Percentiles rank a stretch among this genome's conserved stretches.
phyloP scores from a whole-genome alignment of 1,140 invertebrate species.

The Drosophila littoralis region DNA sequence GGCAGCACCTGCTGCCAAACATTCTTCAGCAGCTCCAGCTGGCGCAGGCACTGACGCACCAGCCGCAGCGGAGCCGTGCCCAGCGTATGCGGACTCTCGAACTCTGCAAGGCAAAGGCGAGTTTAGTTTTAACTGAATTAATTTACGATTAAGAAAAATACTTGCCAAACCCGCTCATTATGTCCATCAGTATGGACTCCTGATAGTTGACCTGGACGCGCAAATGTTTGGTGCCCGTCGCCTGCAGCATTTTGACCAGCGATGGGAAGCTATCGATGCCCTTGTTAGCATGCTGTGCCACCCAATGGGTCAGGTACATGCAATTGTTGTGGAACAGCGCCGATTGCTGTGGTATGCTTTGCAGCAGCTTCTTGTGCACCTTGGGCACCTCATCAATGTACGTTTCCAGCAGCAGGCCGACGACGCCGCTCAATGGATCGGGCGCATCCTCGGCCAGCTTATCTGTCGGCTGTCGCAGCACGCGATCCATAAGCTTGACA shows the following conservation, averaged over 20 bases:
- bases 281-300: conserved; percentile 72
- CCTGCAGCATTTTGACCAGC: conserved; percentile 86
- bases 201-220: conserved; percentile 90
- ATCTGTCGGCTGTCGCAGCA: conserved; percentile 89
- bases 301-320: conserved; percentile 92
- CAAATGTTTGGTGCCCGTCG: conserved; percentile 89
- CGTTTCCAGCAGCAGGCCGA: conserved; percentile 90
- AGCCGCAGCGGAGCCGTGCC: conserved; percentile 89
- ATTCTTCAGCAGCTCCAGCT: conserved; percentile 92
- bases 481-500: conserved; percentile 88
- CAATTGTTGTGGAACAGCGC: conserved; percentile 97
- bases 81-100: conserved; percentile 86
- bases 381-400: conserved; percentile 91
- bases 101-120: conserved; percentile 84
- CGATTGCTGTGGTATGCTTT: conserved; percentile 93
- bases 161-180: conserved; percentile 89
- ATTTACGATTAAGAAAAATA: background rate
- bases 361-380: conserved; percentile 91
- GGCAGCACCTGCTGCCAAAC: conserved; percentile 90
- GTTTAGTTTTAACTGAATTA: background rate
- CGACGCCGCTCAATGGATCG: conserved; percentile 86
- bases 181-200: conserved; percentile 89
- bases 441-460: conserved; percentile 87
- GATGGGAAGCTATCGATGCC: conserved; percentile 77
- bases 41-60: conserved; percentile 92